Evolutionary conservation across 30 jellyfish, hydroid and myxozoan genomes (phyloP).

Genomic region (Chrysaora quinquecirrha): DNA sequence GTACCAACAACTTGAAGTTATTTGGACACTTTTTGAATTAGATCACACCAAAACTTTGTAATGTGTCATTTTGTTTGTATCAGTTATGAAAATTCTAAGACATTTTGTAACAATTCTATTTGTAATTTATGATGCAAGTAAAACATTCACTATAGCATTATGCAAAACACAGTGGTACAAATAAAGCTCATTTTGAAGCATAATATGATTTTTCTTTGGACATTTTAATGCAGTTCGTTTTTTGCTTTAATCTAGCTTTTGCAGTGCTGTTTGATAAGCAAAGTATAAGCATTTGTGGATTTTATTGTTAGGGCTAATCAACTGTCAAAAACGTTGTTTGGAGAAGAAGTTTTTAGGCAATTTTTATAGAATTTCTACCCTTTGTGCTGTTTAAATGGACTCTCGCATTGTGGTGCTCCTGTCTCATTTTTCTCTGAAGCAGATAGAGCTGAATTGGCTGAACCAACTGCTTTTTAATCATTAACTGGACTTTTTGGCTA

Average conservation of each 20-base stretch:
- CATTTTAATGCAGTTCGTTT: background rate
- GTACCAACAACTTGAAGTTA: background rate
- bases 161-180: background rate
- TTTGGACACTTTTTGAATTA: background rate
- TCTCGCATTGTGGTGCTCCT: background rate
- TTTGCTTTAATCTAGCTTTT: background rate
- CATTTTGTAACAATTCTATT: background rate
- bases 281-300: background rate
- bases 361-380: background rate
- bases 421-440: background rate
- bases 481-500: background rate
- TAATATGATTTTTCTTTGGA: background rate
- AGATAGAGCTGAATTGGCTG: constrained; percentile 1
- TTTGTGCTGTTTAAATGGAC: background rate
- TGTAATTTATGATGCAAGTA: background rate
- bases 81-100: background rate
- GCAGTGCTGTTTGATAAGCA: constrained; percentile 1
- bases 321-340: background rate
- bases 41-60: background rate
- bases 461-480: background rate
- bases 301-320: background rate
- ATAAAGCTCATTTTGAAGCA: background rate
- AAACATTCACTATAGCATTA: background rate
- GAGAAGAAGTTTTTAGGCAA: background rate
- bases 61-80: background rate